phyloP scores from a whole-genome alignment of 2,888 invertebrate species.

The Autographa pulchrina region DNA sequence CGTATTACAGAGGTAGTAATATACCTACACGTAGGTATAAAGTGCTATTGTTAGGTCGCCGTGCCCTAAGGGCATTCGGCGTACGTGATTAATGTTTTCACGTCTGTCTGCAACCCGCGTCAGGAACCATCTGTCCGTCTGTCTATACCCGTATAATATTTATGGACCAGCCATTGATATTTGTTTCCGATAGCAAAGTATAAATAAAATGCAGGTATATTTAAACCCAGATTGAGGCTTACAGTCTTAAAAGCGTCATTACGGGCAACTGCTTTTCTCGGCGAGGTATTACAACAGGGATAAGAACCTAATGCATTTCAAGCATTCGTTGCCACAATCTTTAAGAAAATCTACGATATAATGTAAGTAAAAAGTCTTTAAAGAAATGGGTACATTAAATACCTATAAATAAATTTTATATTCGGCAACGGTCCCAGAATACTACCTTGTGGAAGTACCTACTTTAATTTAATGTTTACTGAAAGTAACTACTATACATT shows the following conservation, averaged over 20 bases:
- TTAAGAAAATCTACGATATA: not conserved
- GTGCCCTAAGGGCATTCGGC: slow-evolving; percentile 38
- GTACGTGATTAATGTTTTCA: slow-evolving; percentile 52
- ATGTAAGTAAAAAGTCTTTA: not conserved
- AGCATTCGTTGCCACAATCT: slow-evolving; percentile 11
- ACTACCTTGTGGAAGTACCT: slow-evolving; percentile 19
- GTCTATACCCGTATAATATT: slow-evolving; percentile 21
- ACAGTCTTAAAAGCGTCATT: slow-evolving; percentile 24
- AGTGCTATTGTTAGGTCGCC: slow-evolving; percentile 31
- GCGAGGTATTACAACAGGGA: slow-evolving; percentile 15
- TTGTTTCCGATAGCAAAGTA: not conserved
- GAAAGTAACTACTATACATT: slow-evolving; percentile 5
- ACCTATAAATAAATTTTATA: not conserved
- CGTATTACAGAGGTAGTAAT: slow-evolving; percentile 3
- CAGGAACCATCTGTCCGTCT: slow-evolving; percentile 36
- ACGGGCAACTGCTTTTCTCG: slow-evolving; percentile 6
- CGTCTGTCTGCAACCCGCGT: slow-evolving; percentile 35
- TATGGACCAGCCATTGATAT: not conserved
- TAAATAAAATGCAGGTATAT: not conserved
- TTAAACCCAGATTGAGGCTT: slow-evolving; percentile 6
- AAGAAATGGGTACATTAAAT: not conserved
- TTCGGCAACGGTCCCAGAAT: slow-evolving; percentile 16
- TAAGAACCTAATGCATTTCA: slow-evolving; percentile 21
- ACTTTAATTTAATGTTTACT: not conserved
- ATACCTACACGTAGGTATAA: slow-evolving; percentile 10